phyloP scores from a whole-genome alignment of 2,797 vertebrate genomes.

The Chaenodraco wilsoni region DNA sequence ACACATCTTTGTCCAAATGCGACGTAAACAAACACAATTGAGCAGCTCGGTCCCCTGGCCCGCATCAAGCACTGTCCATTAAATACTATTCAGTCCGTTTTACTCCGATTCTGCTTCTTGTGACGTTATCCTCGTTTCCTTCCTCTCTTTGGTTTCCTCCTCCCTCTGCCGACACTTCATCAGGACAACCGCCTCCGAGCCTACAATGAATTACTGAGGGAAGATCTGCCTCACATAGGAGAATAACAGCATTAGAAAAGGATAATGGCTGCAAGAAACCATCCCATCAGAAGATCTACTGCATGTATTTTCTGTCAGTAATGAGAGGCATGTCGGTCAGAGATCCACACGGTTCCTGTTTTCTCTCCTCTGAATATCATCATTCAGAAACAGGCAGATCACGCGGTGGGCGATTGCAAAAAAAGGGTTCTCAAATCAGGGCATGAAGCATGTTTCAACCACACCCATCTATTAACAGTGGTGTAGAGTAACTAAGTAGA shows the following conservation, averaged over 20 bases:
- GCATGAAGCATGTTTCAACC: constrained; percentile 73
- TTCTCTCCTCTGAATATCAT: constrained; percentile 35
- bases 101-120: constrained; percentile 72
- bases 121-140: constrained; percentile 77
- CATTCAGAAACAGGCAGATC: constrained; percentile 59
- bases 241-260: not conserved
- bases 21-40: constrained; percentile 29
- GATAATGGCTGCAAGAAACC: constrained; percentile 28
- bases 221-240: not conserved
- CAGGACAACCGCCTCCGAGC: constrained; percentile 61
- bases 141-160: constrained; percentile 70
- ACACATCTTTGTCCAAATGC: constrained; percentile 53
- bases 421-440: constrained; percentile 58
- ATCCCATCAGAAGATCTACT: constrained; percentile 36
- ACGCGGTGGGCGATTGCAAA: constrained; percentile 60
- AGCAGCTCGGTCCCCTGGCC: constrained; percentile 43
- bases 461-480: constrained; percentile 73
- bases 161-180: constrained; percentile 67
- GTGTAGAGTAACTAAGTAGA: too few relatives aligned
- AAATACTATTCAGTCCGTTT: constrained; percentile 62
- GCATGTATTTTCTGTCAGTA: not conserved
- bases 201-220: constrained; percentile 25
- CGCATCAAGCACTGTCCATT: constrained; percentile 68
- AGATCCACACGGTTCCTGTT: constrained; percentile 42
- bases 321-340: constrained; percentile 31